Evolutionary conservation across 2,797 vertebrate genomes (phyloP).

Genomic region (Echiichthys vipera): DNA sequence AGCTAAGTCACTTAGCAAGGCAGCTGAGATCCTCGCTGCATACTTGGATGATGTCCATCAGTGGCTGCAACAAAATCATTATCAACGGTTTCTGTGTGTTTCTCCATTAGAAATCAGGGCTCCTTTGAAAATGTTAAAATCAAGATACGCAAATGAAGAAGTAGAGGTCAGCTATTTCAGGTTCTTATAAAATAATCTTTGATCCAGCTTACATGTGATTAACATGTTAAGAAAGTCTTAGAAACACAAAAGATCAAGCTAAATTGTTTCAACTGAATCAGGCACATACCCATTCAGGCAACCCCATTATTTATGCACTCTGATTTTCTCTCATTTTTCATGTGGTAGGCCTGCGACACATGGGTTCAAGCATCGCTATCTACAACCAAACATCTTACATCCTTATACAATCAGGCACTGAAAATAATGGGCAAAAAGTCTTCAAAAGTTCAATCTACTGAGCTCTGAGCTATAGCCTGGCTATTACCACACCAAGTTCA

Average conservation of each 20-base stretch:
- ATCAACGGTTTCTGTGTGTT: too few species aligned
- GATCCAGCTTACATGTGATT: too few species aligned
- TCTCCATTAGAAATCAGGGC: neutral
- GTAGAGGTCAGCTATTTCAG: neutral
- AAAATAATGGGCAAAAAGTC: neutral
- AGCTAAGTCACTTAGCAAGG: too few species aligned
- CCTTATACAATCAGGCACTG: neutral
- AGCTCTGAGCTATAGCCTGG: too few species aligned
- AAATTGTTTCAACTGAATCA: neutral
- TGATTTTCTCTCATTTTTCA: conserved; percentile 1
- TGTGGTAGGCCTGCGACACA: neutral
- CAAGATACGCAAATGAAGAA: neutral
- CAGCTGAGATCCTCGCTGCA: too few species aligned
- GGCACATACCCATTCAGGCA: neutral
- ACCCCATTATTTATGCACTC: neutral
- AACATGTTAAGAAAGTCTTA: too few species aligned
- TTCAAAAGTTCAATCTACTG: neutral
- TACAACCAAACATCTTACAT: neutral
- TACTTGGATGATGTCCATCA: too few species aligned
- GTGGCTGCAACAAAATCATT: too few species aligned
- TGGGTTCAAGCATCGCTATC: neutral
- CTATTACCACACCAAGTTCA: too few species aligned
- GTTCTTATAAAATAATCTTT: too few species aligned
- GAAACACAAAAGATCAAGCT: neutral
- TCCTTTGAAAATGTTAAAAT: neutral